These are phyloP conservation scores for Ormyrus pomaceus DNA, from an alignment of 2,888 invertebrate species.

Conservation along the genomic window DNA sequence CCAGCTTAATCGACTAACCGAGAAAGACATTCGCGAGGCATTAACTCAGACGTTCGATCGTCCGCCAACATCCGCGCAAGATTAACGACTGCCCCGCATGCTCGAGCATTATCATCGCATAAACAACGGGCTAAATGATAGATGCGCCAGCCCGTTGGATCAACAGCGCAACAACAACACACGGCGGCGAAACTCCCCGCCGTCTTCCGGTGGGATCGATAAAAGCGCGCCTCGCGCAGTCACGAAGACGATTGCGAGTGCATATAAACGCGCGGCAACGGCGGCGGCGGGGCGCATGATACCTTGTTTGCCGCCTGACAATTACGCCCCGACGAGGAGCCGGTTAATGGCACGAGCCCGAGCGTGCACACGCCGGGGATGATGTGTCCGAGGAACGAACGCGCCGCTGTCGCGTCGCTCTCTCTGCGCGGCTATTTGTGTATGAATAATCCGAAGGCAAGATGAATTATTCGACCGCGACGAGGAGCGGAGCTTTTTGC, in stretches of 20 bases:
- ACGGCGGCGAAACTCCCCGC: too few species aligned
- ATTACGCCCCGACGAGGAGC: constrained; percentile 17
- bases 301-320: constrained; percentile 33
- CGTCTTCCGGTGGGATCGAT: background rate
- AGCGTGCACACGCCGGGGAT: too few species aligned
- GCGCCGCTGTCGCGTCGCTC: too few species aligned
- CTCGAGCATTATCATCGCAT: constrained; percentile 11
- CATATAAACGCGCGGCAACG: background rate
- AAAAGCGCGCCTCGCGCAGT: constrained; percentile 1
- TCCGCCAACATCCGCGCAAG: background rate
- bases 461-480: too few species aligned
- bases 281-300: background rate
- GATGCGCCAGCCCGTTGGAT: constrained; percentile 8
- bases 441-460: too few species aligned
- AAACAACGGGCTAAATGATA: constrained; percentile 30
- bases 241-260: constrained; percentile 48
- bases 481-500: too few species aligned
- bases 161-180: background rate
- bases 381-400: too few species aligned
- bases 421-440: too few species aligned
- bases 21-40: too few species aligned
- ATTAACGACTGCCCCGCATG: background rate
- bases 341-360: background rate
- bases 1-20: too few species aligned
- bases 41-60: too few species aligned